Percentiles rank a stretch among this genome's conserved stretches.
phyloP scores from a whole-genome alignment of 64 coral and sea anemone genomes.

The Montipora sp. region DNA sequence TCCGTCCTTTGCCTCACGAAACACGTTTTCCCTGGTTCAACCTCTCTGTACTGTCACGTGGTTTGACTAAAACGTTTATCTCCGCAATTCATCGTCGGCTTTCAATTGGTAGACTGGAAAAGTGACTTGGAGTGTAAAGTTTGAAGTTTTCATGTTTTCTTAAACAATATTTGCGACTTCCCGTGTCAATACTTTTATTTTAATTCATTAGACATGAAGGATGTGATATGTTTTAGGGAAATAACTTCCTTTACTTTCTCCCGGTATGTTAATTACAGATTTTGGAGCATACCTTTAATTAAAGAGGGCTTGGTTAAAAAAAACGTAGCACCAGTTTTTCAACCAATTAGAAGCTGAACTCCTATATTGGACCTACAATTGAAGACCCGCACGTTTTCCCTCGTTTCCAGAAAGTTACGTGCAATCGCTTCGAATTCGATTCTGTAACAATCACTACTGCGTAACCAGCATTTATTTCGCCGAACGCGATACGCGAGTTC shows the following conservation, averaged over 20 bases:
- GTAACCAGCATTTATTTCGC: too few relatives aligned
- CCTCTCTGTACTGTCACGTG: background rate
- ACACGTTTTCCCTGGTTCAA: background rate
- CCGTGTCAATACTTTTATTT: background rate
- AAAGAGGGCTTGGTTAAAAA: too few relatives aligned
- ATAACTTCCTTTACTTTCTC: background rate
- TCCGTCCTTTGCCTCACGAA: background rate
- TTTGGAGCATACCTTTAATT: background rate
- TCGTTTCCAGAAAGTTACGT: too few relatives aligned
- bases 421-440: too few relatives aligned
- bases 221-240: background rate
- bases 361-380: too few relatives aligned
- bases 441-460: too few relatives aligned
- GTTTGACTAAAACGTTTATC: background rate
- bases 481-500: too few relatives aligned
- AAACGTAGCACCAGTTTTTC: too few relatives aligned
- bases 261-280: background rate
- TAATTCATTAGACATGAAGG: background rate
- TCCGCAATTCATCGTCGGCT: background rate
- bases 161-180: background rate
- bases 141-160: background rate
- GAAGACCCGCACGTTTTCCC: too few relatives aligned
- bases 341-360: too few relatives aligned
- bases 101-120: background rate
- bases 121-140: background rate